Evolutionary conservation across 2,888 invertebrate genomes (phyloP).

Genomic region (Neria commutata): DNA sequence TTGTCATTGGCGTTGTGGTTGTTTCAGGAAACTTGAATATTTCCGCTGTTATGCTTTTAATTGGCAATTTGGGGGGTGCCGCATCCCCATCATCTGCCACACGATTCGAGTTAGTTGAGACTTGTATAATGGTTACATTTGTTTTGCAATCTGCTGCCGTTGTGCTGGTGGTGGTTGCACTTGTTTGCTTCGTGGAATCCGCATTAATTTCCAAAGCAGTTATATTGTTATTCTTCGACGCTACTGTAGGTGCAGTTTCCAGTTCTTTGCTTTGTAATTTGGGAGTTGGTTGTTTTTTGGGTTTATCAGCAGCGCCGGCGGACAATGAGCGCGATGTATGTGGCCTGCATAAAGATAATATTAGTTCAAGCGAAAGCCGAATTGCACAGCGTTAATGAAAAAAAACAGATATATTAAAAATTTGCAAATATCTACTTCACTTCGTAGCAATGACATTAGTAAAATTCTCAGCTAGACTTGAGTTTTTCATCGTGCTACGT

Average conservation of each 20-base stretch:
- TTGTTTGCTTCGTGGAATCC: background rate
- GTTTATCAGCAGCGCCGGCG: slow-evolving; percentile 52
- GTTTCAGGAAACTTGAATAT: slow-evolving; percentile 57
- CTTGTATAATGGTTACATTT: slow-evolving; percentile 69
- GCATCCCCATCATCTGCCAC: slow-evolving; percentile 29
- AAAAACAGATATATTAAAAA: background rate
- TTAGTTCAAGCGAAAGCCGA: too few relatives aligned
- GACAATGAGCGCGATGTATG: slow-evolving; percentile 58
- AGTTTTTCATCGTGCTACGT: too few relatives aligned
- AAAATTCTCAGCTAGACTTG: too few relatives aligned
- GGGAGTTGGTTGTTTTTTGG: slow-evolving; percentile 37
- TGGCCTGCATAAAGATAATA: slow-evolving; percentile 39
- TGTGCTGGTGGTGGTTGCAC: slow-evolving; percentile 7
- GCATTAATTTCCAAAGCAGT: slow-evolving; percentile 38
- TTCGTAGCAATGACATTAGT: too few relatives aligned
- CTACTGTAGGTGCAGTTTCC: slow-evolving; percentile 6
- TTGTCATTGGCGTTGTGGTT: slow-evolving; percentile 29
- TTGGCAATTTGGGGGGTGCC: slow-evolving; percentile 47
- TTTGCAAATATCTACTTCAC: background rate
- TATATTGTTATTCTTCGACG: slow-evolving; percentile 37
- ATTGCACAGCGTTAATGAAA: too few relatives aligned
- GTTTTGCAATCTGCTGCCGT: slow-evolving; percentile 43
- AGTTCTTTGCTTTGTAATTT: slow-evolving; percentile 19
- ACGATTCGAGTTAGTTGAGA: slow-evolving; percentile 60
- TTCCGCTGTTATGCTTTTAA: slow-evolving; percentile 46